Conservation (phyloP, 2,888 invertebrate genomes). For the Troides oblongomaculatus region DNA sequence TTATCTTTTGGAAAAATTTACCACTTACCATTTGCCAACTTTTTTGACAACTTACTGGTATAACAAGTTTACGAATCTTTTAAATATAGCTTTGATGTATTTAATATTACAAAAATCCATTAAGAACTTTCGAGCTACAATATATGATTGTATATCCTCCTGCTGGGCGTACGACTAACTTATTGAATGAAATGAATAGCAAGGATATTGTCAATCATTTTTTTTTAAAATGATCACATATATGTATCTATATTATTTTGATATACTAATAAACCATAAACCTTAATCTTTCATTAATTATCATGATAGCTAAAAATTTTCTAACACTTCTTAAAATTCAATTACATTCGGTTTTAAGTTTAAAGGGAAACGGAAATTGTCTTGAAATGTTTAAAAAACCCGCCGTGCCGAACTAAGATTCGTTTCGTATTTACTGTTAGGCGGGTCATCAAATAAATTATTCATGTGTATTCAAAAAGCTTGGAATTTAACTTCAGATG, state of each 20-base stretch:
- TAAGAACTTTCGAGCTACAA: no score
- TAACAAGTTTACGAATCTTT: not conserved
- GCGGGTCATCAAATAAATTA: constrained; percentile 44
- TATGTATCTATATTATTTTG: not conserved
- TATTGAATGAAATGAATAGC: not conserved
- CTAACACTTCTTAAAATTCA: not conserved
- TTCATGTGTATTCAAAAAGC: constrained; percentile 45
- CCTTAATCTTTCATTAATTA: not conserved
- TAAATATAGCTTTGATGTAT: not conserved
- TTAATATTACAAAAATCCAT: not conserved
- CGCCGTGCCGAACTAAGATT: constrained; percentile 35
- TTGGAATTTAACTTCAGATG: constrained; percentile 34
- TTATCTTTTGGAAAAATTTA: constrained; percentile 8
- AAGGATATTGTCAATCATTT: not conserved
- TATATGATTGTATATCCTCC: no score
- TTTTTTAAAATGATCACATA: not conserved
- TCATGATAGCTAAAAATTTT: not conserved
- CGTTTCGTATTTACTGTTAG: constrained; percentile 49
- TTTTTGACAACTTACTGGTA: not conserved
- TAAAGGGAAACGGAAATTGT: not conserved
- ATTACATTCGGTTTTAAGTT: not conserved
- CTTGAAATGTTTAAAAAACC: constrained; percentile 8
- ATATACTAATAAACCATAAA: not conserved
- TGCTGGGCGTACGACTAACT: no score
- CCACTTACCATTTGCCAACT: constrained; percentile 4